Percentiles rank a stretch among this genome's conserved stretches.
phyloP scores from a whole-genome alignment of 2,888 invertebrate genomes.

The Stenichneumon culpator region DNA sequence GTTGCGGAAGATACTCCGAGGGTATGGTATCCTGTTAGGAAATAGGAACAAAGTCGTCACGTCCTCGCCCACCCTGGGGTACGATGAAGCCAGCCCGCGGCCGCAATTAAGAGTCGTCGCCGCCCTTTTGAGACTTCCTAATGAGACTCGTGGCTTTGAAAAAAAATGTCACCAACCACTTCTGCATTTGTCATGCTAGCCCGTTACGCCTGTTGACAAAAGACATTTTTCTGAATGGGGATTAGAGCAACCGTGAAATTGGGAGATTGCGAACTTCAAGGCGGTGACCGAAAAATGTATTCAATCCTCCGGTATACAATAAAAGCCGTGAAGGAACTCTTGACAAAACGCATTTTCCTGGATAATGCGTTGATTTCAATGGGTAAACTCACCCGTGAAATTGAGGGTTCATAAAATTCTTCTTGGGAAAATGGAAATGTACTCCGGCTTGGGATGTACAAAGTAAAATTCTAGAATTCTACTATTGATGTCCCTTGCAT shows the following conservation, averaged over 20 bases:
- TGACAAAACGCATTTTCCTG: background rate
- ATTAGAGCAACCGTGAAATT: constrained; percentile 57
- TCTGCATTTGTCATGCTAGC: constrained; percentile 67
- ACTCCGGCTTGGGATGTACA: too few species aligned
- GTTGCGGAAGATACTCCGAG: background rate
- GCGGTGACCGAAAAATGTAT: background rate
- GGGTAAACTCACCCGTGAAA: too few species aligned
- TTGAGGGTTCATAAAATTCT: too few species aligned
- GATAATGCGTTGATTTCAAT: too few species aligned
- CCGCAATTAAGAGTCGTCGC: background rate
- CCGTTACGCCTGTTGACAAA: constrained; percentile 75
- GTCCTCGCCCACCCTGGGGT: constrained; percentile 41
- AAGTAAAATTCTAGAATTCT: too few species aligned
- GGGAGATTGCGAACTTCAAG: constrained; percentile 16
- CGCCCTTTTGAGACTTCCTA: background rate
- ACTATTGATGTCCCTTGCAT: too few species aligned
- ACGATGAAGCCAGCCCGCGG: background rate
- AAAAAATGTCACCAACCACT: constrained; percentile 43
- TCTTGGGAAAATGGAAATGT: too few species aligned
- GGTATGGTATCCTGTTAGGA: constrained; percentile 61
- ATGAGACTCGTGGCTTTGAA: background rate
- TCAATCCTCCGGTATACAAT: background rate
- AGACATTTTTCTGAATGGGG: constrained; percentile 66
- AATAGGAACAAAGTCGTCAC: constrained; percentile 63
- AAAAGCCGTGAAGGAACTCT: background rate